Conservation (phyloP, 2,113 vertebrate species). For the Eulemur rufifrons region DNA sequence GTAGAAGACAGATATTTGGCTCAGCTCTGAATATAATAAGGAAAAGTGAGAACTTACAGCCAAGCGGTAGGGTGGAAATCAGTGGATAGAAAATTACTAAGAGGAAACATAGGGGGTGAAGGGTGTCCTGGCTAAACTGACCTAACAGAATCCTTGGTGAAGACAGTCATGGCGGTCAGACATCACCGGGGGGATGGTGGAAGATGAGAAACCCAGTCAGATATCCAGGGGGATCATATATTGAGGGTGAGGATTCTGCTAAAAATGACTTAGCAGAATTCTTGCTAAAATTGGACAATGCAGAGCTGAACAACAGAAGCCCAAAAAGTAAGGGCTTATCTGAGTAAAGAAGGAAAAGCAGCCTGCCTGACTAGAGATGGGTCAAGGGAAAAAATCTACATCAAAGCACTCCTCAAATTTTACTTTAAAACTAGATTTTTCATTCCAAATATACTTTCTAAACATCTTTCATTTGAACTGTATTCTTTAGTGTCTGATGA, state of each 20-base stretch:
- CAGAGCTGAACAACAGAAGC: not conserved
- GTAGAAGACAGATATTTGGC: not conserved
- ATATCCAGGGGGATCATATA: too few relatives aligned
- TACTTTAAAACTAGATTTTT: slow-evolving; percentile 5
- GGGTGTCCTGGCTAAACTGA: not conserved
- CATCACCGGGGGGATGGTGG: not conserved
- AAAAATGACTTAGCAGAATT: not conserved
- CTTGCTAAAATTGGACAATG: not conserved
- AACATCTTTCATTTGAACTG: not conserved
- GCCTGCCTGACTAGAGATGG: too few relatives aligned
- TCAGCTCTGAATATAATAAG: not conserved
- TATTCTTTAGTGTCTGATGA: not conserved
- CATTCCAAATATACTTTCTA: not conserved
- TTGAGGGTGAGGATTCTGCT: not conserved
- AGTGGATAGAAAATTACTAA: not conserved
- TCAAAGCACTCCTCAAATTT: not conserved
- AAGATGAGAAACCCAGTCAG: not conserved
- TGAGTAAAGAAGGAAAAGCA: not conserved
- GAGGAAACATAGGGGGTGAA: not conserved
- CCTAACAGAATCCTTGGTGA: not conserved
- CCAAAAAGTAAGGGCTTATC: not conserved
- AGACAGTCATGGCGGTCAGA: not conserved
- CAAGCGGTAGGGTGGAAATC: not conserved
- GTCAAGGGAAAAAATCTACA: not conserved
- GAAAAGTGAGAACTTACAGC: not conserved